Evolutionary conservation across 2,113 vertebrate species (phyloP).

Genomic region (Tautogolabrus adspersus): DNA sequence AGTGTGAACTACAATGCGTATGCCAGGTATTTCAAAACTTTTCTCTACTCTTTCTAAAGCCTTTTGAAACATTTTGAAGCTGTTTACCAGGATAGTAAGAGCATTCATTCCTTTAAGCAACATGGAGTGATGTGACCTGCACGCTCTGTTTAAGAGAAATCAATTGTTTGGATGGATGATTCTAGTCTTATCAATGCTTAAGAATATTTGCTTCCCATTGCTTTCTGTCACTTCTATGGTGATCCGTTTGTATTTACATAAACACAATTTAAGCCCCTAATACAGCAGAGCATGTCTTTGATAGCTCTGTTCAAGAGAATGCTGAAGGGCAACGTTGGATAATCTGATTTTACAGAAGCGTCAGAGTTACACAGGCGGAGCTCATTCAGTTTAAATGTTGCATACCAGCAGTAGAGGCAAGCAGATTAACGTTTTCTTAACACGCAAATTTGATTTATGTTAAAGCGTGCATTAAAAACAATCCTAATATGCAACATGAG

Average conservation of each 20-base stretch:
- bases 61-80: neutral
- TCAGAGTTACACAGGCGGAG: too few relatives aligned
- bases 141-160: neutral
- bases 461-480: too few relatives aligned
- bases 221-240: neutral
- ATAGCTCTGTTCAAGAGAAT: neutral
- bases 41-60: slow-evolving; percentile 4
- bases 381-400: too few relatives aligned
- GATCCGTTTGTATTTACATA: neutral
- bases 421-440: too few relatives aligned
- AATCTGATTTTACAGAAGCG: too few relatives aligned
- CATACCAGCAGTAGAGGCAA: too few relatives aligned
- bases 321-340: neutral
- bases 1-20: slow-evolving; percentile 7
- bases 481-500: too few relatives aligned
- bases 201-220: neutral
- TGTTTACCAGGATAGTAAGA: slow-evolving; percentile 6
- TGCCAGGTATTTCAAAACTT: neutral
- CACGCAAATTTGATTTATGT: too few relatives aligned
- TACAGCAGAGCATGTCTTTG: neutral
- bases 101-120: slow-evolving; percentile 11
- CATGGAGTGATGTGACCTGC: slow-evolving; percentile 5
- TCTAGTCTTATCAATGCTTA: neutral
- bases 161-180: neutral
- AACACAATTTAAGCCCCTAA: neutral